Base-by-base conservation (phyloP, 2,888 invertebrate genomes). In the Miltochrista miniata region DNA sequence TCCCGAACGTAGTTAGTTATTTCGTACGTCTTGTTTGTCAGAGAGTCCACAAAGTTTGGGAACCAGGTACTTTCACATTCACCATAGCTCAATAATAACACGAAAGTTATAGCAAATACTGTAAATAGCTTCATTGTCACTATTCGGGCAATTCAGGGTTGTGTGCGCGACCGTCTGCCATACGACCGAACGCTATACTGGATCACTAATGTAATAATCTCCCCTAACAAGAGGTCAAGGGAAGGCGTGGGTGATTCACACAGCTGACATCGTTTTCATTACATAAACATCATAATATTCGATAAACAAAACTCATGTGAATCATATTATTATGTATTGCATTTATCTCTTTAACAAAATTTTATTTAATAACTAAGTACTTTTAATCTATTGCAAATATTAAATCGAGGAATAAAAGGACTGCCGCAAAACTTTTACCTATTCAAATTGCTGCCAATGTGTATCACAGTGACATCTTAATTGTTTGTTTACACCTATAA, bases 1-100 rank as follows among this genome's bases (percentile, higher is more conserved):
- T 86, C 75, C 40, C 74, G 72, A 2, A 90, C 83, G 45, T 83
- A 90, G 54, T 79, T 77, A 5, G 77, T 80, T 29, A 90, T 51
- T 54, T 83, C 72, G 0, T 76, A 56, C 0, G 90, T 88, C 63
- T 76, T 81, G 48, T 88, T 83, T n/a, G 78, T 63, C 31, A 90
- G 63, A 1, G 70, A 68, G n/a, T 82, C 74, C n/a, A 85, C 68
- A n/a, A 87, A 54, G 35, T 76, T 79, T 4, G 89, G 84, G 24
- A 86, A 64, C 87, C 87, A 88, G 4, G 18, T 24, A n/a, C 70
- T 54, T 0, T 77, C 72, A 54, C 81, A 75, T 35, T 87, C 87
- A 51, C 67, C 65, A 50, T 44, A 62, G 57, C 77, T 75, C 59
- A 78, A 52, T 48, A 81, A 45, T 45, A 83, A 48, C 50, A 59